Evolutionary conservation across 2,888 invertebrate genomes (phyloP), one percentile per base, ranked within the genome.

Genomic region (Spialia ferax): DNA sequence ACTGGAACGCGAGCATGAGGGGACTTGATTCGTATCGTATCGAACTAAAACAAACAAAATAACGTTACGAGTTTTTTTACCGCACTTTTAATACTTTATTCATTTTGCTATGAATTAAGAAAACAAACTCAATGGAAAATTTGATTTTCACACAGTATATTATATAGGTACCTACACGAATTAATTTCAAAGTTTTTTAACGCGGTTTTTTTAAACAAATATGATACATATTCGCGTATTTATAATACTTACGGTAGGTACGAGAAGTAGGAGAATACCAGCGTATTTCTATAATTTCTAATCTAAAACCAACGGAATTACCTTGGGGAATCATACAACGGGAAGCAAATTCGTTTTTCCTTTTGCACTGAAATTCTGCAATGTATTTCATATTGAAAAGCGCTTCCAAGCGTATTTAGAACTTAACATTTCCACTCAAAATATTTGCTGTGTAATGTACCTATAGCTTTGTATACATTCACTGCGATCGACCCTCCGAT

Each of bases 231-330:
- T 38, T 10, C 29, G 7, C 29, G 29, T n/a, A n/a, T n/a, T n/a
- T n/a, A n/a, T n/a, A n/a, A n/a, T n/a, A n/a, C n/a, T n/a, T n/a
- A n/a, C n/a, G n/a, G n/a, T n/a, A n/a, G n/a, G n/a, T n/a, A n/a
- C n/a, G n/a, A 29, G 22, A 3, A 0, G 15, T 29, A 15, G n/a
- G 26, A 26, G 32, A 29, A 26, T n/a, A 55, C 29, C n/a, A 54
- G 11, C 55, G 29, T 55, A 20, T 35, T 56, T 35, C 20, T 32
- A 23, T n/a, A n/a, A n/a, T n/a, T n/a, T n/a, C n/a, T n/a, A n/a
- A n/a, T n/a, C n/a, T n/a, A 56, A 22, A 35, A 55, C 55, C 55
- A 18, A 55, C 26, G 55, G 55, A 55, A 55, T 32, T 35, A 35
- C 56, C 20, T 35, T n/a, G 11, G 56, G 56, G 56, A 35, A 56